A percentile compares a stretch with the other conserved stretches of the same genome.
These are phyloP conservation scores for Actinemys pallida DNA, from an alignment of 2,113 vertebrate genomes.

Conservation along the genomic window DNA sequence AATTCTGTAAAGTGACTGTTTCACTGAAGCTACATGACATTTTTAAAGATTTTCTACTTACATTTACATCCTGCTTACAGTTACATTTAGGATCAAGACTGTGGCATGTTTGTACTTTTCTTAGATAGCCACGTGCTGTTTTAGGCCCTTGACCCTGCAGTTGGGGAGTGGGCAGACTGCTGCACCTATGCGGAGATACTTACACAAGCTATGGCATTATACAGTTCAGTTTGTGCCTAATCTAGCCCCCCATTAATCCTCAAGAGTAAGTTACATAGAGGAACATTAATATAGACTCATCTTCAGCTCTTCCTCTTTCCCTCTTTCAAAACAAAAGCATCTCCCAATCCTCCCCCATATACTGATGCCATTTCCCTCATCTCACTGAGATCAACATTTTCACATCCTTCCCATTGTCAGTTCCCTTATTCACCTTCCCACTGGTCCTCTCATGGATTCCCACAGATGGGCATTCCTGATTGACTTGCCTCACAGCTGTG, in stretches of 20 bases:
- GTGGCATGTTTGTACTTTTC: background rate
- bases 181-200: background rate
- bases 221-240: background rate
- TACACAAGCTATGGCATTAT: background rate
- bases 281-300: background rate
- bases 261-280: background rate
- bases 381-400: background rate
- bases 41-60: background rate
- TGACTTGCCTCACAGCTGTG: background rate
- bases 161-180: background rate
- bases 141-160: background rate
- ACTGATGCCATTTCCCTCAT: too few relatives aligned
- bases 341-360: background rate
- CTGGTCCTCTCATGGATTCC: background rate
- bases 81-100: background rate
- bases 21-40: background rate
- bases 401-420: background rate
- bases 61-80: background rate
- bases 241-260: background rate
- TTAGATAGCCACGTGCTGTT: background rate
- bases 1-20: background rate
- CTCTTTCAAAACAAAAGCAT: too few relatives aligned
- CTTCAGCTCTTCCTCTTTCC: background rate
- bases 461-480: background rate
- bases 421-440: background rate